Base-by-base conservation (phyloP, 2,797 vertebrate species). In the Geotrypetes seraphini region DNA sequence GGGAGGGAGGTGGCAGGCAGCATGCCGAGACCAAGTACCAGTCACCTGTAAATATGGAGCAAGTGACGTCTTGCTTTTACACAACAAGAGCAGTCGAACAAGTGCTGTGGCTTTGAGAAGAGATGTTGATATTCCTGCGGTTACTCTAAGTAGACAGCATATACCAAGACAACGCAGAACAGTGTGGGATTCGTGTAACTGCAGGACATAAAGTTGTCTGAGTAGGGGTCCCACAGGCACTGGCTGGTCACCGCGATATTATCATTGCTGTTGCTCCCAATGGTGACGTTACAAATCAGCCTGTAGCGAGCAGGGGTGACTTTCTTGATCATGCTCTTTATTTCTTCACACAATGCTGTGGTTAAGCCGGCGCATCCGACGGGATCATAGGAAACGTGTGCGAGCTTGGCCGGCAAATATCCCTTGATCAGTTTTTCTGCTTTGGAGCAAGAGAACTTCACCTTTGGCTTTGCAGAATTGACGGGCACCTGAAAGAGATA, bases 201-300 rank as follows among this genome's bases (percentile, higher is more conserved):
- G 39, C 50, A 66, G 8, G 47, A 39, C 13, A 30, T 12, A 4
- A 45, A 50, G 8, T 39, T 52, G 16, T 66, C 66, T 5, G 54
- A 28, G 3, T 42, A 22, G 1, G 15, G 32, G 18, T 67, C 45
- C 51, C 43, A 46, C 6, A 61, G 56, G 22, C 39, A 56, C 7
- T 47, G 42, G 22, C 63, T 66, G 25, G 39, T 50, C 32, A 63
- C 36, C 8, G 23, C 22, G 12, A 32, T 3, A 3, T 43, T 35
- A 25, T 46, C 58, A 16, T 15, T 22, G 8, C 28, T 28, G 35
- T 33, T 44, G 30, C 45, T 50, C 5, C 44, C 16, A 2, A 39
- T 33, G 8, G 42, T 47, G 29, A 51, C 11, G 1, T 35, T 45
- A 26, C 54, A 51, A 9, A 34, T 36, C 18, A 62, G 48, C 33